phyloP scores from a whole-genome alignment of 2,888 invertebrate genomes.

The Nemurella pictetii region DNA sequence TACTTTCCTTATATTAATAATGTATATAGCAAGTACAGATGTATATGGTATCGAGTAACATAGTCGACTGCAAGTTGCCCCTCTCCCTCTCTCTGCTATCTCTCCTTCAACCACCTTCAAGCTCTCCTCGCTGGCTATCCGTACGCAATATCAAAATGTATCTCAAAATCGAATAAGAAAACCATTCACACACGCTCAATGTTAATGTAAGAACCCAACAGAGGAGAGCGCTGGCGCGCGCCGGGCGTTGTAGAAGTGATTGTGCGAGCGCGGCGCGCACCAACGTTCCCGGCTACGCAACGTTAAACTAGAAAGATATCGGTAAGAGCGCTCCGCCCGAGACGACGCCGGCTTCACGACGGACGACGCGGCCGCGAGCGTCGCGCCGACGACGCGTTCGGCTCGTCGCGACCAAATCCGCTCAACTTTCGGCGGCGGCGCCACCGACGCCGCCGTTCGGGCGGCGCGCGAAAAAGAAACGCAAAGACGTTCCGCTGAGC shows the following conservation, averaged over 20 bases:
- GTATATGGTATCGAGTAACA: not conserved
- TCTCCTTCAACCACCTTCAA: not conserved
- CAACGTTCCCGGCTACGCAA: not conserved
- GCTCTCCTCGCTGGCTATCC: not conserved
- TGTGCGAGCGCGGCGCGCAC: not conserved
- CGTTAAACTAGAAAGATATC: not conserved
- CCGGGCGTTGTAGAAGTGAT: not conserved
- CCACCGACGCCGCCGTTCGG: not conserved
- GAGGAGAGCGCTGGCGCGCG: not conserved
- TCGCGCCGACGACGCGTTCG: not conserved
- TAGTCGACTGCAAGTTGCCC: not conserved
- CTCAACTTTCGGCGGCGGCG: not conserved
- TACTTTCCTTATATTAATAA: slow-evolving; percentile 18
- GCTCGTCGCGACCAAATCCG: not conserved
- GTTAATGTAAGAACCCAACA: not conserved
- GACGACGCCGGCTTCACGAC: no score
- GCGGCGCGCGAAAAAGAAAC: not conserved
- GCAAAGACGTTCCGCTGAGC: not conserved
- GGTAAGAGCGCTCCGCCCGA: not conserved
- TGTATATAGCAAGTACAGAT: slow-evolving; percentile 7
- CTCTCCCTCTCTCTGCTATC: not conserved
- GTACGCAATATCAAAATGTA: not conserved
- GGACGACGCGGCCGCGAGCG: no score
- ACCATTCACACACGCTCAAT: not conserved
- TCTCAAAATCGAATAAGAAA: not conserved